phyloP scores from a whole-genome alignment of 2,113 vertebrate species.

The Heteronetta atricapilla region DNA sequence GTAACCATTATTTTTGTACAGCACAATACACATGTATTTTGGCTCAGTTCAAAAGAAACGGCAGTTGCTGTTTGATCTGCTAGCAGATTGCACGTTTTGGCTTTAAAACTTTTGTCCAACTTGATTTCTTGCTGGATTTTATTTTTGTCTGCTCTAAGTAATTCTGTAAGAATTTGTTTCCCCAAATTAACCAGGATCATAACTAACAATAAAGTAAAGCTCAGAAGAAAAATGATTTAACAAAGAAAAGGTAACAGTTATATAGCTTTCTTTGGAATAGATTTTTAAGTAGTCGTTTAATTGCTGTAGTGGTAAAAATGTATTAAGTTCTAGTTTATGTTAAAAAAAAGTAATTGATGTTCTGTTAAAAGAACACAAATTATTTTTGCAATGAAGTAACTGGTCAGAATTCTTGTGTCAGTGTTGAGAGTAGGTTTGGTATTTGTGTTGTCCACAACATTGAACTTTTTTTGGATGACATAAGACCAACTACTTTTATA shows the following conservation, averaged over 20 bases:
- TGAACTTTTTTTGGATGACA: neutral
- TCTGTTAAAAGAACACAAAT: neutral
- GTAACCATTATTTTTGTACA: neutral
- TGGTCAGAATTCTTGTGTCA: neutral
- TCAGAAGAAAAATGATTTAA: too few species aligned
- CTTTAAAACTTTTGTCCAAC: neutral
- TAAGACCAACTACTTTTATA: neutral
- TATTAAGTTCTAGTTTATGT: neutral
- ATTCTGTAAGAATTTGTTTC: neutral
- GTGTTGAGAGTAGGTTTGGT: neutral
- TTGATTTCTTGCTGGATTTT: neutral
- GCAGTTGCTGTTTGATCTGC: neutral
- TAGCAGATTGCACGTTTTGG: neutral
- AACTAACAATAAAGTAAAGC: neutral
- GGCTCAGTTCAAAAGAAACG: neutral
- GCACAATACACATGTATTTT: neutral
- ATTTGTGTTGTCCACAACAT: neutral
- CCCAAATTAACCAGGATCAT: neutral
- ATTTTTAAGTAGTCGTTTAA: neutral
- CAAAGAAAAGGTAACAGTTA: neutral
- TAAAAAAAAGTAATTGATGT: too few species aligned
- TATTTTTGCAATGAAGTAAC: neutral
- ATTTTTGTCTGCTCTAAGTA: neutral
- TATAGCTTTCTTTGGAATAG: neutral
- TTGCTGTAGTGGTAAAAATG: neutral